Base-by-base conservation (phyloP, 2,888 invertebrate species). In the Sinhomidia bicolor region DNA sequence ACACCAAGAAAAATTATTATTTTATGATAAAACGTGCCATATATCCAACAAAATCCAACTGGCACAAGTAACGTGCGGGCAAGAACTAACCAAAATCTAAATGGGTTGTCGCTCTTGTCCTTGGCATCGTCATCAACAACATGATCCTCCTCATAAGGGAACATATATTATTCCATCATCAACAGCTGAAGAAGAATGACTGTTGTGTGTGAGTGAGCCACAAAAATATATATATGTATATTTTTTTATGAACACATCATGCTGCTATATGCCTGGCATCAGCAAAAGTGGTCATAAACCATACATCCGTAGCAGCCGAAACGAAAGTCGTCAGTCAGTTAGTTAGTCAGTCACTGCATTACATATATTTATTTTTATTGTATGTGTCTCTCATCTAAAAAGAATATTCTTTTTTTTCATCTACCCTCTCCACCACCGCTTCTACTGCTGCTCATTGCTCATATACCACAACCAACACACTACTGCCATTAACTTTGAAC, bases 81-180 rank as follows among this genome's bases (percentile, higher is more conserved):
- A 71, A 80, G 80, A 60, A 86, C 86, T 86, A 86, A 86, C 54
- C n/a, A 62, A 62, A 85, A 54, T 60, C 65, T 36, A 68, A 68
- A 78, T 68, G 68, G 78, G 9, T 68, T 85, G 36, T 68, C 68
- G 68, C 20, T 68, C 41, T 17, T 68, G 68, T 36, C 41, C 41
- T 68, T 68, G 85, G 79, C 85, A 79, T 79, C 41, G 6, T 79
- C 17, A 6, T 51, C 76, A n/a, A 26, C 65, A n/a, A 54, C 32
- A 14, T 65, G 9, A 1, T 32, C 29, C n/a, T n/a, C n/a, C n/a
- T 44, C 44, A 23, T 26, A 68, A 68, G 68, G 41, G 76, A 76
- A 32, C 76, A 76, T 51, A 20, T 26, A 51, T 29, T n/a, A n/a
- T n/a, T n/a, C n/a, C n/a, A n/a, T n/a, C 76, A 76, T 79, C 57